These are phyloP conservation scores for Pitta sordida DNA, from an alignment of 2,113 vertebrate genomes.

Conservation along the genomic window DNA sequence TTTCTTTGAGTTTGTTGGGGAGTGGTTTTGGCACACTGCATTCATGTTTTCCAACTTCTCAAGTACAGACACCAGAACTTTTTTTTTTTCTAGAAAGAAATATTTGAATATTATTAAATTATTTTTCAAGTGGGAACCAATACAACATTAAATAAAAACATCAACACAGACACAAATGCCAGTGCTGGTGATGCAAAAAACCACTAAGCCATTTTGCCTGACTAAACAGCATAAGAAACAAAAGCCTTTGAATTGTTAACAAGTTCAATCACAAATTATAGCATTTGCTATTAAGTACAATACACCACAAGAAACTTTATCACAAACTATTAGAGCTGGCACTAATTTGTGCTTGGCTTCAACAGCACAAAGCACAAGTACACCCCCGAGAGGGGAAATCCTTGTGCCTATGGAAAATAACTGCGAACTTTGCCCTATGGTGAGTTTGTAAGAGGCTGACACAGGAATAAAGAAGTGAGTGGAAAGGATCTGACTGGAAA, in stretches of 20 bases:
- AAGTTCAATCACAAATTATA: background rate
- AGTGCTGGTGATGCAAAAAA: background rate
- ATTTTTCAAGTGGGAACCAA: background rate
- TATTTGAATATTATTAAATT: background rate
- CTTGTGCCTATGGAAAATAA: constrained; percentile 34
- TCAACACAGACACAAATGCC: background rate
- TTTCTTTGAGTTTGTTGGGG: background rate
- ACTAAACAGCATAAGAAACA: background rate
- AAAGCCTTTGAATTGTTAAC: background rate
- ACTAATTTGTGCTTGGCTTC: constrained; percentile 4
- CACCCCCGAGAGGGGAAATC: constrained; percentile 26
- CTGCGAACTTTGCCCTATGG: background rate
- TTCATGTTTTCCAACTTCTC: background rate
- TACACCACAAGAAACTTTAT: constrained; percentile 1
- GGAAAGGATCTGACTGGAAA: constrained; percentile 43
- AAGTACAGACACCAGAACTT: background rate
- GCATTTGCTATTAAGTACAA: background rate
- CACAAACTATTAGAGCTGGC: background rate
- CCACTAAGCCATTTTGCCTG: background rate
- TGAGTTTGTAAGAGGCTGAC: constrained; percentile 24
- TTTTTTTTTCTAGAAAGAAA: background rate
- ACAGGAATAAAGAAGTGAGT: constrained; percentile 31
- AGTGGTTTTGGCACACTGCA: background rate
- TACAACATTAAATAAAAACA: background rate
- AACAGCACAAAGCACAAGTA: background rate